A percentile compares a stretch with the other conserved stretches of the same genome.
Evolutionary conservation across 2,797 vertebrate species (phyloP).

Genomic region (Melanotaenia trifasciata): DNA sequence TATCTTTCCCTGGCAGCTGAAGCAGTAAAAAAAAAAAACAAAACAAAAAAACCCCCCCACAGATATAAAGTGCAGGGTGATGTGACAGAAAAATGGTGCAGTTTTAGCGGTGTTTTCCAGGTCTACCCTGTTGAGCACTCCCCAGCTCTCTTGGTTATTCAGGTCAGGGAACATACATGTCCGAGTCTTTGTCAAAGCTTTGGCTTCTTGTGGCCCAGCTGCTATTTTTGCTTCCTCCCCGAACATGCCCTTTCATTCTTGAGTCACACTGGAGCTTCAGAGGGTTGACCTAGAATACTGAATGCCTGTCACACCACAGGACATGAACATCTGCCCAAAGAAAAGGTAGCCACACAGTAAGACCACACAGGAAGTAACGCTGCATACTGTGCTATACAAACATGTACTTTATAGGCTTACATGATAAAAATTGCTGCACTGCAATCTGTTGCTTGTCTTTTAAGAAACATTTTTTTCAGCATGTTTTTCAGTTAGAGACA

Average conservation of each 20-base stretch:
- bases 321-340: conserved; percentile 51
- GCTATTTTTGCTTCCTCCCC: conserved; percentile 76
- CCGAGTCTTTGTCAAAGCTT: conserved; percentile 75
- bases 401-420: conserved; percentile 8
- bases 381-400: conserved; percentile 16
- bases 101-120: conserved; percentile 14
- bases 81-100: conserved; percentile 16
- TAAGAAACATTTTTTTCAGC: conserved; percentile 5
- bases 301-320: conserved; percentile 61
- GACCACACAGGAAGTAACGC: conserved; percentile 12
- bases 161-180: conserved; percentile 72
- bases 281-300: conserved; percentile 77
- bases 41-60: too few species aligned
- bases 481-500: too few species aligned
- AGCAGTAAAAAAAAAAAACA: conserved; percentile 7
- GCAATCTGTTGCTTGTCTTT: conserved; percentile 25
- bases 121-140: conserved; percentile 43
- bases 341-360: conserved; percentile 49
- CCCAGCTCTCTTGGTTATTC: conserved; percentile 69
- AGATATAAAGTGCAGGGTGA: conserved; percentile 15
- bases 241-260: conserved; percentile 77
- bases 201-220: conserved; percentile 68
- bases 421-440: conserved; percentile 17
- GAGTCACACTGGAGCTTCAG: conserved; percentile 70
- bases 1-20: background rate